Evolutionary conservation across 2,888 invertebrate genomes (phyloP).

Genomic region (Tetropium fuscum): DNA sequence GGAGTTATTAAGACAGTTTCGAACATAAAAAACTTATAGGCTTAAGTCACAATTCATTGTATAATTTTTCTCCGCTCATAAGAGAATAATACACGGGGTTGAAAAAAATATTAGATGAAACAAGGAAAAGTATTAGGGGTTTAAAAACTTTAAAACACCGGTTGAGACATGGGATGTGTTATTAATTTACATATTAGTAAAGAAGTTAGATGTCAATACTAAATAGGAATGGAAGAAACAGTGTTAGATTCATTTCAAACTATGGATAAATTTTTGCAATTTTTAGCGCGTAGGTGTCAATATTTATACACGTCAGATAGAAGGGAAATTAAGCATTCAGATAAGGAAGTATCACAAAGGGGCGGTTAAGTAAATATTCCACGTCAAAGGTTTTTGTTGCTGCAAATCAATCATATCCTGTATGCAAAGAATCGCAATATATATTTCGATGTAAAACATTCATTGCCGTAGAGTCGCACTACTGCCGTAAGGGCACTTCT

Average conservation of each 20-base stretch:
- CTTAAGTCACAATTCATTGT: constrained; percentile 20
- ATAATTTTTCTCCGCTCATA: constrained; percentile 13
- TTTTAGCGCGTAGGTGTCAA: constrained; percentile 12
- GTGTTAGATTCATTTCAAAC: constrained; percentile 5
- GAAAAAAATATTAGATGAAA: constrained; percentile 22
- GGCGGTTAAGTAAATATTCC: not conserved
- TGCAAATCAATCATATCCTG: not conserved
- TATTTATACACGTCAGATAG: not conserved
- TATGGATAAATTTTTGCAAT: constrained; percentile 5
- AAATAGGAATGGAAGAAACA: constrained; percentile 19
- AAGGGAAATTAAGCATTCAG: not conserved
- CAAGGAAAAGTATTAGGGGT: constrained; percentile 18
- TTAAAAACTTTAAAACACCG: constrained; percentile 13
- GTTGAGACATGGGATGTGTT: constrained; percentile 21
- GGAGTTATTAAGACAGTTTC: constrained; percentile 21
- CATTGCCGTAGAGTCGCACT: constrained; percentile 46
- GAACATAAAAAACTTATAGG: constrained; percentile 28
- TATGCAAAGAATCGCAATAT: constrained; percentile 5
- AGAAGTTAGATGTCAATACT: constrained; percentile 21
- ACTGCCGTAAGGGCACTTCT: constrained; percentile 35
- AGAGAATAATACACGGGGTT: constrained; percentile 20
- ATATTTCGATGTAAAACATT: constrained; percentile 4
- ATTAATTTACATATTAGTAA: constrained; percentile 21
- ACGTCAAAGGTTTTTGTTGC: not conserved
- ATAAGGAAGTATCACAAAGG: not conserved